Conservation (phyloP, 2,888 invertebrate genomes). For the Megalurothrips usitatus region DNA sequence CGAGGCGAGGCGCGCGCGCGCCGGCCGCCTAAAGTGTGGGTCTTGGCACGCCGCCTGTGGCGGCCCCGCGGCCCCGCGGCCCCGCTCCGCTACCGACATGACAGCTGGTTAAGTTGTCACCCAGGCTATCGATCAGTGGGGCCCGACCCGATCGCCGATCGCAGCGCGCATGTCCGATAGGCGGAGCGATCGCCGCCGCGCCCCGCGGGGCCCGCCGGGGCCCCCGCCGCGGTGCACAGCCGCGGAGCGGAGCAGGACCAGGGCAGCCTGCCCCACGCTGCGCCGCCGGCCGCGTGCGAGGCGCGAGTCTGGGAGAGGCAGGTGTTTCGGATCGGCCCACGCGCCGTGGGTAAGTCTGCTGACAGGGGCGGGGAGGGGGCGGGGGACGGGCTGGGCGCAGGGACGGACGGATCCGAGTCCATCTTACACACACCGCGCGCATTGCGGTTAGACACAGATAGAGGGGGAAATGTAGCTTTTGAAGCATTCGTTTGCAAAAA, state of each 20-base stretch:
- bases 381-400: no score
- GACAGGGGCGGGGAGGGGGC: no score
- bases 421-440: no score
- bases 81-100: conserved; percentile 20
- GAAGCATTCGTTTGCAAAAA: no score
- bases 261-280: neutral
- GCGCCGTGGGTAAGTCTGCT: no score
- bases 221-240: neutral
- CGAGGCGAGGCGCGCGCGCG: no score
- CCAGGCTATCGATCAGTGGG: conserved; percentile 3
- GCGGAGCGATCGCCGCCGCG: neutral
- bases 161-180: neutral
- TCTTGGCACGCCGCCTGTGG: conserved; percentile 5
- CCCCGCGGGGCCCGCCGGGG: neutral
- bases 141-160: neutral
- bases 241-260: neutral
- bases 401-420: no score
- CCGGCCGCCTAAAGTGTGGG: neutral
- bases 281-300: neutral
- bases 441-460: no score
- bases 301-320: no score
- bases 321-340: no score
- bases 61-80: neutral
- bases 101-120: conserved; percentile 24
- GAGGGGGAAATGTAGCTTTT: no score